Conservation (phyloP, 2,797 vertebrate genomes). For the Syngnathus rostellatus region DNA sequence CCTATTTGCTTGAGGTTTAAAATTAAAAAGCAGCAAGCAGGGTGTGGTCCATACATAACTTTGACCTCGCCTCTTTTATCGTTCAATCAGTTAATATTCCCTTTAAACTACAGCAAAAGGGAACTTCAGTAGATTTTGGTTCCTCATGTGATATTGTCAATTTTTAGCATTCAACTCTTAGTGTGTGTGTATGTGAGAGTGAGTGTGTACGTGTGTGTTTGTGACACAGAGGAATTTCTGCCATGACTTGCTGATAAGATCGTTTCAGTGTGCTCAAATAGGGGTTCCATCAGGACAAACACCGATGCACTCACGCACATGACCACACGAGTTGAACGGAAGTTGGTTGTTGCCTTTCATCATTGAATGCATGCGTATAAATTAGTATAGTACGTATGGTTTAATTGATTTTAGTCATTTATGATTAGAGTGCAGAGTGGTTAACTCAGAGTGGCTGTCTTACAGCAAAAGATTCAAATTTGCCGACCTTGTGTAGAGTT, state of each 20-base stretch:
- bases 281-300: slow-evolving; percentile 16
- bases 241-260: slow-evolving; percentile 61
- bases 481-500: too few relatives aligned
- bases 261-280: slow-evolving; percentile 52
- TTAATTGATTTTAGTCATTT: too few relatives aligned
- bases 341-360: not conserved
- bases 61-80: slow-evolving; percentile 59
- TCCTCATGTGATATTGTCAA: slow-evolving; percentile 11
- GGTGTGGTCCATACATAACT: slow-evolving; percentile 63
- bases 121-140: slow-evolving; percentile 39
- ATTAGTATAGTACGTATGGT: not conserved
- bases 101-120: slow-evolving; percentile 46
- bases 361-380: not conserved
- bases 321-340: not conserved
- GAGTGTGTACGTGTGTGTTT: slow-evolving; percentile 15
- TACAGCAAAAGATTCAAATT: too few relatives aligned
- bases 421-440: too few relatives aligned
- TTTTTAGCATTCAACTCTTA: slow-evolving; percentile 6
- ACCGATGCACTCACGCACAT: slow-evolving; percentile 9
- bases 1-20: slow-evolving; percentile 27
- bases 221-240: slow-evolving; percentile 51
- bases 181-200: slow-evolving; percentile 24
- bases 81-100: slow-evolving; percentile 52
- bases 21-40: slow-evolving; percentile 26
- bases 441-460: too few relatives aligned